These are phyloP conservation scores for Teinopalpus imperialis DNA, from an alignment of 2,888 invertebrate genomes.

Conservation along the genomic window DNA sequence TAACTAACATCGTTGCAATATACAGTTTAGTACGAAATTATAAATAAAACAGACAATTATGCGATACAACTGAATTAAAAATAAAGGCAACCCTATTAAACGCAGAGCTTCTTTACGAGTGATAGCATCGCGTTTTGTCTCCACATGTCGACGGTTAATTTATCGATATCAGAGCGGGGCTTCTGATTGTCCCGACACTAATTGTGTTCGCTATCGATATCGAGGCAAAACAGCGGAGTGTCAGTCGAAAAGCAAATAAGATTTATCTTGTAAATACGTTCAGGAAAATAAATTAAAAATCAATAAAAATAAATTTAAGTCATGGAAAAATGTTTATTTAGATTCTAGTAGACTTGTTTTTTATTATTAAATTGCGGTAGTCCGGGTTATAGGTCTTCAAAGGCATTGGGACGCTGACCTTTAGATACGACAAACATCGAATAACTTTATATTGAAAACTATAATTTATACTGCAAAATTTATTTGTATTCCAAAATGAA, in stretches of 20 bases:
- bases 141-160: constrained; percentile 57
- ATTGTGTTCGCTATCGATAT: constrained; percentile 67
- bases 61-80: constrained; percentile 27
- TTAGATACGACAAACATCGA: neutral
- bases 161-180: constrained; percentile 58
- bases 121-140: constrained; percentile 76
- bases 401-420: constrained; percentile 9
- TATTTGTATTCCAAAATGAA: too few species aligned
- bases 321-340: too few species aligned
- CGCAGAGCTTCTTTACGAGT: constrained; percentile 27
- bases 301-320: neutral
- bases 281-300: neutral
- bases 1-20: too few species aligned
- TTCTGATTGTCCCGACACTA: constrained; percentile 68
- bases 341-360: too few species aligned
- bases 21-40: too few species aligned
- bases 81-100: constrained; percentile 29
- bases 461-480: too few species aligned
- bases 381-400: too few species aligned
- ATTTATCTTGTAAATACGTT: constrained; percentile 24
- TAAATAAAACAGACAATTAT: constrained; percentile 11
- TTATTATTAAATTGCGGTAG: too few species aligned
- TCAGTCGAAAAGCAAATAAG: constrained; percentile 55
- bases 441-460: too few species aligned
- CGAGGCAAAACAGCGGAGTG: constrained; percentile 46